These are phyloP conservation scores for Idaea biselata DNA, from an alignment of 2,888 invertebrate species.

Conservation along the genomic window DNA sequence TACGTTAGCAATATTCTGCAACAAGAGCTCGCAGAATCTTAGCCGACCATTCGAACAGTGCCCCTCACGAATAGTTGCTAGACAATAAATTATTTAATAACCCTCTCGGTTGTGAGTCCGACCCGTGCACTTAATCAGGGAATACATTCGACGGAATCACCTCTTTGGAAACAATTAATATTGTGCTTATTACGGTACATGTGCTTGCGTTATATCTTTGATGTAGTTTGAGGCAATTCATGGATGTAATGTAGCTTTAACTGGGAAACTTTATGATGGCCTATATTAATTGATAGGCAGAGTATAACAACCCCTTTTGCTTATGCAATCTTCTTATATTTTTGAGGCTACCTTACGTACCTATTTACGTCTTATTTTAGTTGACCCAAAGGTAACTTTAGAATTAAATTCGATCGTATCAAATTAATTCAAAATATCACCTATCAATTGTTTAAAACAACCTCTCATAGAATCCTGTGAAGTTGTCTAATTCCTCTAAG, in stretches of 20 bases:
- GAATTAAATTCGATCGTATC: constrained; percentile 6
- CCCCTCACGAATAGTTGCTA: constrained; percentile 67
- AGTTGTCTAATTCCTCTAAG: constrained; percentile 50
- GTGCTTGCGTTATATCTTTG: constrained; percentile 13
- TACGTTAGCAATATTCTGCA: constrained; percentile 59
- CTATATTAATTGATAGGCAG: neutral
- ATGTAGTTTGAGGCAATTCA: constrained; percentile 8
- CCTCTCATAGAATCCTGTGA: constrained; percentile 35
- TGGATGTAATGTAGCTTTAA: constrained; percentile 7
- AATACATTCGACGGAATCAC: constrained; percentile 65
- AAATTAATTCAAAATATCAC: constrained; percentile 19
- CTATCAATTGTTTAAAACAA: constrained; percentile 27
- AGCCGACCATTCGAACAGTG: constrained; percentile 58
- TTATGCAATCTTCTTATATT: constrained; percentile 8
- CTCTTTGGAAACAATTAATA: constrained; percentile 75
- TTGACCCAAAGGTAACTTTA: neutral
- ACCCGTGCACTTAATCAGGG: constrained; percentile 71
- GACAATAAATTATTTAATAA: constrained; percentile 79
- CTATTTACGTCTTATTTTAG: neutral
- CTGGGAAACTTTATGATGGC: constrained; percentile 6
- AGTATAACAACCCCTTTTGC: constrained; percentile 8
- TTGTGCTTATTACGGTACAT: constrained; percentile 38
- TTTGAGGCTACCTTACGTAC: neutral
- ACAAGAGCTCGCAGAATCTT: constrained; percentile 67
- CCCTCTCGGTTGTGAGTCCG: constrained; percentile 57